Evolutionary conservation across 2,113 vertebrate genomes (phyloP), one percentile per base, ranked within the genome.

Genomic region (Marmota monax): DNA sequence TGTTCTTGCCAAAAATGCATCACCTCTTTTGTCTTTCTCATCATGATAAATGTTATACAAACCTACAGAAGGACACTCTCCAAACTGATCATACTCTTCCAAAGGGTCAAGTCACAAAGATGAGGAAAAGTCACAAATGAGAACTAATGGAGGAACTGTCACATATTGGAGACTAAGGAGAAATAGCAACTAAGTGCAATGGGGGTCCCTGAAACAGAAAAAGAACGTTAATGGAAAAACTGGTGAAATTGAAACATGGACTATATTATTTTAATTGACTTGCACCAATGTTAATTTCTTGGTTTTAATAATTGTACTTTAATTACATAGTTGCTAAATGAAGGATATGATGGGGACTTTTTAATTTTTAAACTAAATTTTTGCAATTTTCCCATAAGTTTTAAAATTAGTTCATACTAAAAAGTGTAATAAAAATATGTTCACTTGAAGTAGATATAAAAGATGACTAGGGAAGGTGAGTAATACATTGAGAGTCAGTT

Each of bases 221-320:
- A 91, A 77, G 5, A n/a, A 79, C 70, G 79, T 92, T 48, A 92
- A 20, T 92, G 73, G 84, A 73, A 94, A 72, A 94, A 95, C 53
- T 27, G 51, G 18, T 61, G 23, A 77, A 80, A 92, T 96, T 89
- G 69, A 29, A 83, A 67, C 56, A 48, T 78, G 39, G 45, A 42
- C 32, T 89, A 0, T 88, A 73, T 76, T 91, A 90, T 13, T 69
- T 74, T 90, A 80, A 51, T 51, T 92, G 78, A 94, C 61, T 80
- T 94, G 2, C n/a, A 92, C 22, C 17, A 79, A 7, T 90, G 58
- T 79, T 97, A 77, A 45, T 96, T 85, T 92, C 25, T 89, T 92
- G 37, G 7, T 87, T 79, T 82, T 84, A 37, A 83, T 82, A 63
- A 84, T 82, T 72, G 53, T 61, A 63, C 37, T 84, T 42, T 78